Conservation (phyloP, 2,888 invertebrate genomes). For the Ligdia adustata region DNA sequence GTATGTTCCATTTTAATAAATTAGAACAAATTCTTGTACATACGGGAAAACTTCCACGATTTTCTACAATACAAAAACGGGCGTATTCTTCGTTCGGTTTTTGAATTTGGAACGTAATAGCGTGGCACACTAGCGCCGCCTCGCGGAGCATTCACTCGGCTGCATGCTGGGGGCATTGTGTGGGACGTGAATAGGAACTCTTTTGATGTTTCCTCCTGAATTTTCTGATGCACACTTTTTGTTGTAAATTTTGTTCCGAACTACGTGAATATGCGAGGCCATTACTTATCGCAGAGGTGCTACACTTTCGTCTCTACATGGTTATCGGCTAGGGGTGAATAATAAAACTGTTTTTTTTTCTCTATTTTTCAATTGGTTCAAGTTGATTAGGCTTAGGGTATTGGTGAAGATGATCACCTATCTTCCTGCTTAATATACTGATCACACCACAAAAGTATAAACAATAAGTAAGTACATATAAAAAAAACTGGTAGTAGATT, state of each 20-base stretch:
- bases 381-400: no score
- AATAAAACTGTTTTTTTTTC: no score
- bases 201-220: slow-evolving; percentile 46
- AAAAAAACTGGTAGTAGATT: no score
- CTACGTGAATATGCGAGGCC: not conserved
- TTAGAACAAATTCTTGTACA: slow-evolving; percentile 50
- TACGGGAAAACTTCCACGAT: slow-evolving; percentile 9
- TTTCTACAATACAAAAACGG: slow-evolving; percentile 7
- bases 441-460: no score
- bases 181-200: slow-evolving; percentile 43
- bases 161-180: slow-evolving; percentile 44
- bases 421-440: no score
- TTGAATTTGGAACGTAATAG: slow-evolving; percentile 51
- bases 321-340: no score
- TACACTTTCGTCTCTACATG: no score
- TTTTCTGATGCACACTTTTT: slow-evolving; percentile 37
- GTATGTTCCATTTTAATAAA: slow-evolving; percentile 42
- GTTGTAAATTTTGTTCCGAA: slow-evolving; percentile 1
- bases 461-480: no score
- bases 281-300: no score
- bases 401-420: no score
- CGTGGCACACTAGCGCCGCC: slow-evolving; percentile 39
- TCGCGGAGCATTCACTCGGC: slow-evolving; percentile 29
- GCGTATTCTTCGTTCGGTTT: not conserved
- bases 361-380: no score